Evolutionary conservation across 2,113 vertebrate species (phyloP), one percentile per base, ranked within the genome.

Genomic region (Mionectes macconnelli): DNA sequence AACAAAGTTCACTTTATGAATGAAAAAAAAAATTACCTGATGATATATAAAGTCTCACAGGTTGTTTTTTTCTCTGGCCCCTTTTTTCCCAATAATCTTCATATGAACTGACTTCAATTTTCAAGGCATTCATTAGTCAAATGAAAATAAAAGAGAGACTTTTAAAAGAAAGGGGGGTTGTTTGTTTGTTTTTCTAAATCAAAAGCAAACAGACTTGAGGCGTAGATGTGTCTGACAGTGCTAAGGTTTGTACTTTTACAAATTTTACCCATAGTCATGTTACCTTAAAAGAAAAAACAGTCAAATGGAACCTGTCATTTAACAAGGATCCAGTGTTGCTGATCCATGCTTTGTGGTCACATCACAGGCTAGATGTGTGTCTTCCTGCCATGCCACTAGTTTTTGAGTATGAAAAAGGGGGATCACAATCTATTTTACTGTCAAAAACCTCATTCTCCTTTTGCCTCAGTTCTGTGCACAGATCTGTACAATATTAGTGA

Each of bases 1-100:
- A 96, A 95, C 85, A 94, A 96, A 96, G 92, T 95, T 97, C 90
- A 93, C 40, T 78, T 96, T 74, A 78, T 90, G 76, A 96, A 92
- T 92, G 57, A 62, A 68, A 87, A 62, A 68, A 87, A 90, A 74
- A 84, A 52, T 28, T 84, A 66, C 59, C 88, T 90, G 64, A 92
- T 84, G 81, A 86, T 81, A 94, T 75, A 68, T 52, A 91, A 89
- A 91, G 21, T 64, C 56, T 85, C 55, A 77, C 35, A 68, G 47
- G 37, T 52, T 96, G 74, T 87, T 95, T 95, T 62, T 72, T 90
- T 37, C 64, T 90, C 56, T 86, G 55, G 87, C 64, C 30, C 33
- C 56, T 90, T 91, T 88, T 83, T 66, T n/a, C 67, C 69, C 88
- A 89, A 91, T 60, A 70, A 93, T 90, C 92, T 86, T 96, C 92